Percentiles rank a stretch among this genome's conserved stretches.
Conservation (phyloP, 2,113 vertebrate species). For the Tamias sibiricus region DNA sequence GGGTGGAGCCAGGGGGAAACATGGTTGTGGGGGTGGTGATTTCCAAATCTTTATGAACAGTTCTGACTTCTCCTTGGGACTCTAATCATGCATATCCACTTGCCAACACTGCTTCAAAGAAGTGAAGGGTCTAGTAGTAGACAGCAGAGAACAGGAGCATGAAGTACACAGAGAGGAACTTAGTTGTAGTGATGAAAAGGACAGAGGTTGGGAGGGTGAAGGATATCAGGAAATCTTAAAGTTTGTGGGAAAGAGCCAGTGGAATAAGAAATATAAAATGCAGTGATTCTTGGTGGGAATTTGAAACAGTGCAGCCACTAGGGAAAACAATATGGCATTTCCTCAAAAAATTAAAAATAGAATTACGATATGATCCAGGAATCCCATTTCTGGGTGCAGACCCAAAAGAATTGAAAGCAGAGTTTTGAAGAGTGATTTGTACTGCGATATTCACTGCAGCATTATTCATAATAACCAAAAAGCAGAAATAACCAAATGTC, state of each 20-base stretch:
- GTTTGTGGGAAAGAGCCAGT: background rate
- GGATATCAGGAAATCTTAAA: background rate
- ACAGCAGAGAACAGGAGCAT: background rate
- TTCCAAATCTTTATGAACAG: background rate
- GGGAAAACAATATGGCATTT: background rate
- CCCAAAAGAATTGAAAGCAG: background rate
- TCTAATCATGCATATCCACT: background rate
- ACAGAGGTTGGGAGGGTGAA: background rate
- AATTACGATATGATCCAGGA: background rate
- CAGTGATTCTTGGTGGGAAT: background rate
- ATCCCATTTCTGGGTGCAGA: background rate
- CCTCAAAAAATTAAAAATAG: background rate
- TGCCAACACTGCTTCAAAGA: background rate
- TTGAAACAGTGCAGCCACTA: background rate
- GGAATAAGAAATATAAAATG: background rate
- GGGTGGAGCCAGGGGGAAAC: background rate
- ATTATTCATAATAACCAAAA: background rate
- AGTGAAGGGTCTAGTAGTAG: background rate
- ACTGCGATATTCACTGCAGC: background rate
- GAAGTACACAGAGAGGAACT: background rate
- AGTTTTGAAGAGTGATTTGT: background rate
- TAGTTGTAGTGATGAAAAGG: too few relatives aligned
- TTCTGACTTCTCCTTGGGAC: background rate
- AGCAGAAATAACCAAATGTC: background rate
- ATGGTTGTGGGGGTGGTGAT: background rate